These are phyloP conservation scores for Oryzias sinensis DNA, from an alignment of 2,797 vertebrate species.

Conservation along the genomic window DNA sequence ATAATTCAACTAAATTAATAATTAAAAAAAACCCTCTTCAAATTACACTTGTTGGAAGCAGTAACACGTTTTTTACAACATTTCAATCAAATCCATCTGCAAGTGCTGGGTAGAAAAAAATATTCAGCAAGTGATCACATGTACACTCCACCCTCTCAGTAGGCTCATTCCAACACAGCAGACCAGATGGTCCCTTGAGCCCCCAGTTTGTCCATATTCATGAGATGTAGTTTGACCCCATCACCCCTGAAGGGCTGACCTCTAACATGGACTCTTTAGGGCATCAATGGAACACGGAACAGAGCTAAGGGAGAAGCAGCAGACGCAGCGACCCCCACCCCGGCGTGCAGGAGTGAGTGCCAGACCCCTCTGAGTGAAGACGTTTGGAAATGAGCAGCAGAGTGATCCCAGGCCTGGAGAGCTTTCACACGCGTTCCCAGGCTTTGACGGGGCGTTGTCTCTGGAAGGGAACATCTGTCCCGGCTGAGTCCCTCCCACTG, in stretches of 20 bases:
- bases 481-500: constrained; percentile 9
- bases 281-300: constrained; percentile 64
- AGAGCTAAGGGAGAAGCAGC: constrained; percentile 43
- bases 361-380: constrained; percentile 44
- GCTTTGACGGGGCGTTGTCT: constrained; percentile 40
- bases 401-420: constrained; percentile 26
- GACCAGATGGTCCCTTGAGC: constrained; percentile 72
- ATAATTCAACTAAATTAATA: no score
- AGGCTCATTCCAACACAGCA: constrained; percentile 56
- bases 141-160: constrained; percentile 52
- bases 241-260: constrained; percentile 64
- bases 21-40: no score
- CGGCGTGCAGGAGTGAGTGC: constrained; percentile 35
- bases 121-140: constrained; percentile 53
- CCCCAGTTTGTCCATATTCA: constrained; percentile 66
- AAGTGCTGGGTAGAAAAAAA: constrained; percentile 9
- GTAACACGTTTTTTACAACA: neutral
- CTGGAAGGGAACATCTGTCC: constrained; percentile 69
- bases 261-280: constrained; percentile 63
- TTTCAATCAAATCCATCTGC: constrained; percentile 26
- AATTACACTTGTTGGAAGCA: neutral
- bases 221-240: constrained; percentile 69
- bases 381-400: constrained; percentile 44
- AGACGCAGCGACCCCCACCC: constrained; percentile 41
- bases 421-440: constrained; percentile 61